phyloP scores from a whole-genome alignment of 2,888 invertebrate species.

The Aspidiotus rigidus region DNA sequence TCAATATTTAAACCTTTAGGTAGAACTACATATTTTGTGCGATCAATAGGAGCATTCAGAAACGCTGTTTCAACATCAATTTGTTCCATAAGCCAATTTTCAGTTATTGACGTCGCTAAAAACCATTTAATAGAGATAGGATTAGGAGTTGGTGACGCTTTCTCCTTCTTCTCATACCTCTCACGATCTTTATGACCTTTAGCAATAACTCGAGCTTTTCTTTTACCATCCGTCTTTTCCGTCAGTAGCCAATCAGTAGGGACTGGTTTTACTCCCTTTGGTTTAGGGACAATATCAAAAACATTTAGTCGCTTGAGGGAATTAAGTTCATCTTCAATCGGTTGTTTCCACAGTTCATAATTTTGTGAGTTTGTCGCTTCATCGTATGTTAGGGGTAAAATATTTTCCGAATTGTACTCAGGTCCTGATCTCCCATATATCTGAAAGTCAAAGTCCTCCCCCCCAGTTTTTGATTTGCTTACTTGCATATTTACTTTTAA shows the following conservation, averaged over 20 bases:
- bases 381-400: no score
- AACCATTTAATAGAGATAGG: neutral
- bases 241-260: slow-evolving; percentile 6
- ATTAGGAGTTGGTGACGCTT: slow-evolving; percentile 8
- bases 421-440: no score
- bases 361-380: no score
- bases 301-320: no score
- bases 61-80: slow-evolving; percentile 2
- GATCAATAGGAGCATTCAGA: neutral
- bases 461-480: no score
- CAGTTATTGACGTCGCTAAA: neutral
- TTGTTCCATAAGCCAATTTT: neutral
- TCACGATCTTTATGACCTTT: slow-evolving; percentile 11
- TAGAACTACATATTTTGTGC: slow-evolving; percentile 1
- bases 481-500: no score
- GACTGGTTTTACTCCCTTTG: no score
- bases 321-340: no score
- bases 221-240: neutral
- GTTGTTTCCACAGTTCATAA: no score
- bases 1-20: neutral
- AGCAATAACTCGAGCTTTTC: slow-evolving; percentile 5
- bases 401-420: no score
- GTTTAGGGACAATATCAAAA: no score
- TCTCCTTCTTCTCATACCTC: neutral
- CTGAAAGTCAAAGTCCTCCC: no score